Percentiles rank a stretch among this genome's conserved stretches.
These are phyloP conservation scores for Hippocampus comes DNA, from an alignment of 2,113 vertebrate genomes.

Conservation along the genomic window DNA sequence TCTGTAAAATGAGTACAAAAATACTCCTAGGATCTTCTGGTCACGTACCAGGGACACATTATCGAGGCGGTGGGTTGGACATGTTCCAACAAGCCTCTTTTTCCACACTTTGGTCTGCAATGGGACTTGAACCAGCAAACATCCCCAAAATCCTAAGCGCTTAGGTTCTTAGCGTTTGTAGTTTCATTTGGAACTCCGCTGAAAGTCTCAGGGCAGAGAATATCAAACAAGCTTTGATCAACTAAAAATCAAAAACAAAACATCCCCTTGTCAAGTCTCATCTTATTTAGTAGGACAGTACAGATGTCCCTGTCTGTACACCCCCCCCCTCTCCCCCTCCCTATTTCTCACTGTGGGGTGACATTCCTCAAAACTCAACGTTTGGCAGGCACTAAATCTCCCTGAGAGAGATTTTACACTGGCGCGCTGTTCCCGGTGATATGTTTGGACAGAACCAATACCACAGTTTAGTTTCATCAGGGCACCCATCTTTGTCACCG, in stretches of 20 bases:
- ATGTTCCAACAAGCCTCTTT: background rate
- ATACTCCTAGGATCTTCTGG: too few relatives aligned
- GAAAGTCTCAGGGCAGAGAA: slow-evolving; percentile 30
- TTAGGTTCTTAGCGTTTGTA: slow-evolving; percentile 23
- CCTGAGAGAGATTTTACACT: slow-evolving; percentile 37
- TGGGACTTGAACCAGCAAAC: background rate
- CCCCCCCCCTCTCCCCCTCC: slow-evolving; percentile 37
- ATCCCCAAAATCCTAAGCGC: background rate
- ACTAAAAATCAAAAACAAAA: slow-evolving; percentile 13
- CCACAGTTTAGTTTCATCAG: background rate
- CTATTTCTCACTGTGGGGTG: slow-evolving; percentile 58
- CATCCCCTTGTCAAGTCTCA: slow-evolving; percentile 38
- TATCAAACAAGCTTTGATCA: slow-evolving; percentile 35
- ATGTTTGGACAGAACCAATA: background rate
- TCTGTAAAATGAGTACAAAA: background rate
- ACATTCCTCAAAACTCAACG: slow-evolving; percentile 63
- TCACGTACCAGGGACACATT: too few relatives aligned
- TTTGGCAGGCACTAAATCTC: slow-evolving; percentile 65
- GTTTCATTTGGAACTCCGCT: slow-evolving; percentile 22
- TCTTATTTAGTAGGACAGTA: slow-evolving; percentile 45
- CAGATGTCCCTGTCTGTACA: slow-evolving; percentile 46
- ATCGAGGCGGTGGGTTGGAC: too few relatives aligned
- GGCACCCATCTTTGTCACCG: slow-evolving; percentile 10
- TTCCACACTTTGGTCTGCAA: background rate
- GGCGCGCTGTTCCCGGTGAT: slow-evolving; percentile 35